Evolutionary conservation across 2,113 vertebrate genomes (phyloP).

Genomic region (Hippocampus barbouri): DNA sequence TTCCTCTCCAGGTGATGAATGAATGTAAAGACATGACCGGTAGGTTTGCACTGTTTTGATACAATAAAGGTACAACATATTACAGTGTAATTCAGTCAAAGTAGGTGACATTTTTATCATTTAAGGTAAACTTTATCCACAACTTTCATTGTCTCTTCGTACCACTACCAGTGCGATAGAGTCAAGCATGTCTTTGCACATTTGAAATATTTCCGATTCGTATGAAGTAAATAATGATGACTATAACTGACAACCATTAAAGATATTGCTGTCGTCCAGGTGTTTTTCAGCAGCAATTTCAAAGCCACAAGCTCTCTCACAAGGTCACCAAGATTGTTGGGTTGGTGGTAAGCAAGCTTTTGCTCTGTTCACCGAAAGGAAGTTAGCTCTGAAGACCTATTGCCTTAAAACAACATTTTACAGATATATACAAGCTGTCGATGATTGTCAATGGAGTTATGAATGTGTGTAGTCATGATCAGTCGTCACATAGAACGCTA

Average conservation of each 20-base stretch:
- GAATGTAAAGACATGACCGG: slow-evolving; percentile 41
- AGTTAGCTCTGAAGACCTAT: slow-evolving; percentile 32
- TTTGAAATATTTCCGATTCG: slow-evolving; percentile 8
- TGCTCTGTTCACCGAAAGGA: slow-evolving; percentile 30
- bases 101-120: neutral
- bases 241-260: slow-evolving; percentile 33
- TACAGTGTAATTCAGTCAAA: slow-evolving; percentile 15
- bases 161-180: neutral
- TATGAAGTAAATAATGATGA: slow-evolving; percentile 4
- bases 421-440: too few relatives aligned
- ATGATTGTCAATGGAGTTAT: too few relatives aligned
- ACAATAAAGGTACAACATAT: slow-evolving; percentile 17
- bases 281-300: slow-evolving; percentile 52
- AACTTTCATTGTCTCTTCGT: neutral
- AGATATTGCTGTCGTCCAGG: slow-evolving; percentile 36
- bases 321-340: slow-evolving; percentile 57
- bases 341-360: slow-evolving; percentile 48
- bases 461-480: too few relatives aligned
- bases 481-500: too few relatives aligned
- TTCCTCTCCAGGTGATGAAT: slow-evolving; percentile 48
- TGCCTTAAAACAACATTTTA: too few relatives aligned
- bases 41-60: slow-evolving; percentile 27
- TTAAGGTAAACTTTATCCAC: neutral
- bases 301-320: slow-evolving; percentile 54
- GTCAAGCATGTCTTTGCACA: neutral